Conservation (phyloP, 2,113 vertebrate species). For the Pelobates fuscus region DNA sequence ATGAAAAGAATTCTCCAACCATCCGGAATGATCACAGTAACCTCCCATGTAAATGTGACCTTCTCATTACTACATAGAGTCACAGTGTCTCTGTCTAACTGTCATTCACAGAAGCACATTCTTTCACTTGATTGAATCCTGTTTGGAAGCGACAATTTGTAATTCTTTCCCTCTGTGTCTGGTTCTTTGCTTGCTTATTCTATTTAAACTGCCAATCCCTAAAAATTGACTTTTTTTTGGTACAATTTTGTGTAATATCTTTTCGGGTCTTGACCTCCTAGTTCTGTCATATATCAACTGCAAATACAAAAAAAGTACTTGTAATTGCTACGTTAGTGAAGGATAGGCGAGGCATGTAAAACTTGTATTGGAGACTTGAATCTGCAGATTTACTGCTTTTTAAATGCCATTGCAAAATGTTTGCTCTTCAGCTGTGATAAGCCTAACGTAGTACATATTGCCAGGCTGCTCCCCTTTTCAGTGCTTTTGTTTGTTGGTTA, state of each 20-base stretch:
- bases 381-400: too few relatives aligned
- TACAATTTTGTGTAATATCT: constrained; percentile 9
- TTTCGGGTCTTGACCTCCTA: constrained; percentile 33
- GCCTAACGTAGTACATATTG: too few relatives aligned
- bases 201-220: constrained; percentile 18
- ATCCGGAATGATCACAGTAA: constrained; percentile 61
- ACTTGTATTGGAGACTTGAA: too few relatives aligned
- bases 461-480: too few relatives aligned
- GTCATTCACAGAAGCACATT: constrained; percentile 57
- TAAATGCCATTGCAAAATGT: too few relatives aligned
- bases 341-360: constrained; percentile 35
- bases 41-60: constrained; percentile 62
- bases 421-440: too few relatives aligned
- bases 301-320: constrained; percentile 12
- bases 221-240: neutral
- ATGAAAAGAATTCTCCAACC: constrained; percentile 58
- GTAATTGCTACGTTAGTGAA: constrained; percentile 24
- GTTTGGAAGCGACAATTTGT: constrained; percentile 53
- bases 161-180: constrained; percentile 44
- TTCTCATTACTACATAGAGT: constrained; percentile 60
- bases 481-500: too few relatives aligned
- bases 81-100: constrained; percentile 51
- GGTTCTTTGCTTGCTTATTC: constrained; percentile 19
- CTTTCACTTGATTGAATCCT: constrained; percentile 53
- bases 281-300: constrained; percentile 46